A percentile compares a stretch with the other conserved stretches of the same genome.
phyloP scores from a whole-genome alignment of 2,113 vertebrate genomes.

The Xiphorhynchus elegans region DNA sequence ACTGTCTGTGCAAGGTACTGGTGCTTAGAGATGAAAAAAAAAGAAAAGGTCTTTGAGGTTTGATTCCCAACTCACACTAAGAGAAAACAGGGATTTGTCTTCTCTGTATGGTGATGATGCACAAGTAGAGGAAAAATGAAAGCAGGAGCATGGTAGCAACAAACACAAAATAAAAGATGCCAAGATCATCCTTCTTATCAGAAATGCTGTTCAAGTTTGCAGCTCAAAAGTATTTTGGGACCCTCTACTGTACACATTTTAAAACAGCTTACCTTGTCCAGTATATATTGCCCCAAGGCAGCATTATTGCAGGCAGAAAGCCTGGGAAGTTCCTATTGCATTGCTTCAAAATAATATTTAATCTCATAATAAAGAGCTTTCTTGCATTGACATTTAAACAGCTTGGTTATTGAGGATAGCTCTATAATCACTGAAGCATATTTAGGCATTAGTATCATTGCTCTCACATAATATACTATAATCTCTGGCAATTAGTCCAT shows the following conservation, averaged over 20 bases:
- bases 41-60: not conserved
- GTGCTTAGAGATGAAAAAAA: not conserved
- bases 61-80: not conserved
- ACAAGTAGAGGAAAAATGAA: not conserved
- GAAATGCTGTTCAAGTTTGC: not conserved
- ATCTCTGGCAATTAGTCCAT: slow-evolving; percentile 76
- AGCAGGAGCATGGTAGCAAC: not conserved
- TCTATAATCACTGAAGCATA: slow-evolving; percentile 73
- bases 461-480: slow-evolving; percentile 74
- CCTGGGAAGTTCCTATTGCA: slow-evolving; percentile 52
- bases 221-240: not conserved
- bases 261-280: not conserved
- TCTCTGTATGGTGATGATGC: not conserved
- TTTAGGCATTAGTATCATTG: slow-evolving; percentile 75
- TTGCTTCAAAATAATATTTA: slow-evolving; percentile 69
- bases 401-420: slow-evolving; percentile 69
- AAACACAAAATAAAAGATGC: not conserved
- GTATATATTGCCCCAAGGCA: slow-evolving; percentile 16
- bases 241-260: not conserved
- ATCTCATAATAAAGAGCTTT: slow-evolving; percentile 72
- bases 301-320: slow-evolving; percentile 30
- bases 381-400: slow-evolving; percentile 73
- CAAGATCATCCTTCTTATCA: not conserved
- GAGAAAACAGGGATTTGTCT: not conserved
- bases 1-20: not conserved